Evolutionary conservation across 2,113 vertebrate species (phyloP).

Genomic region (Lota lota): DNA sequence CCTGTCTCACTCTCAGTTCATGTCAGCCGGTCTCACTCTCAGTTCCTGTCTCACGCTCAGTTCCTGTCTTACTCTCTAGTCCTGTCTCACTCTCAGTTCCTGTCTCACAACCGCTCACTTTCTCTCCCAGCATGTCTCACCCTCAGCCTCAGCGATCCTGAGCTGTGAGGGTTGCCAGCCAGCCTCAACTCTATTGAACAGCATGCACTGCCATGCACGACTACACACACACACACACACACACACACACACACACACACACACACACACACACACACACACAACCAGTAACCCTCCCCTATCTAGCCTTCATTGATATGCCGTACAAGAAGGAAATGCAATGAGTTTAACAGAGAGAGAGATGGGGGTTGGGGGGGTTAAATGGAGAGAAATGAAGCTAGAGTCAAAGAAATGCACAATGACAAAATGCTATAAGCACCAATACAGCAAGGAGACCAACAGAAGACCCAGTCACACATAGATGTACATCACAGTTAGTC

Average conservation of each 20-base stretch:
- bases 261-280: slow-evolving; percentile 17
- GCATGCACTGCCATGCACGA: slow-evolving; percentile 98
- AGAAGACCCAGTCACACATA: slow-evolving; percentile 44
- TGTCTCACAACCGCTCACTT: neutral
- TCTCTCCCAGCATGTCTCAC: neutral
- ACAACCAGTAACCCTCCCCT: slow-evolving; percentile 59
- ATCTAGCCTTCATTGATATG: slow-evolving; percentile 99
- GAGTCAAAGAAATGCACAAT: slow-evolving; percentile 42
- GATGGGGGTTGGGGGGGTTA: slow-evolving; percentile 24
- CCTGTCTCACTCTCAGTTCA: no score
- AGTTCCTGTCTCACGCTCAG: no score
- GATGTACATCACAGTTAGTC: slow-evolving; percentile 64
- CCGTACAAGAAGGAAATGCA: slow-evolving; percentile 77
- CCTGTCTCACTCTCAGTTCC: no score
- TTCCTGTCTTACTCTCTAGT: no score
- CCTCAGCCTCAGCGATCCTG: neutral
- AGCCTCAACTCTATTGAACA: slow-evolving; percentile 88
- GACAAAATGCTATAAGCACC: slow-evolving; percentile 55
- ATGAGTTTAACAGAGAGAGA: slow-evolving; percentile 58
- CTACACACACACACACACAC: slow-evolving; percentile 47
- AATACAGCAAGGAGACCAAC: slow-evolving; percentile 62
- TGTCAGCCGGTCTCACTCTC: no score
- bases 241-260: slow-evolving; percentile 9
- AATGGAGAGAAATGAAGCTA: neutral
- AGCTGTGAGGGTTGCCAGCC: slow-evolving; percentile 41